Evolutionary conservation across 2,797 vertebrate genomes (phyloP), one percentile per base, ranked within the genome.

Genomic region (Lithobates sylvaticus): DNA sequence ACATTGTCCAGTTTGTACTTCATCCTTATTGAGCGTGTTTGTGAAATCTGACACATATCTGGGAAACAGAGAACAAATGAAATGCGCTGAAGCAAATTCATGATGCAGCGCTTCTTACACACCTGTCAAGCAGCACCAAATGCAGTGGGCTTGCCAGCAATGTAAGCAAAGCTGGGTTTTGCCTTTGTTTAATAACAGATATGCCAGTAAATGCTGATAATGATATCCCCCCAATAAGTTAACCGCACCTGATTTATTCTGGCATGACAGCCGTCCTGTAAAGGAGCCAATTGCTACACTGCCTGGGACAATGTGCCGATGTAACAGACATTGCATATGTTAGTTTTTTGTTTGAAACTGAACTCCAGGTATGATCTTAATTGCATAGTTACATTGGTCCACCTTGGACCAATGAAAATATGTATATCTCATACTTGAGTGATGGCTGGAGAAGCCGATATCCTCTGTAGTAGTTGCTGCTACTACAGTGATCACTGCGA

Each of bases 21-120:
- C 94, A 96, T 99, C n/a, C 96, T 92, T 89, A 99, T 94, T 0
- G 98, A 99, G 92, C 0, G 98, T 95, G 21, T 92, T 95, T 42
- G 96, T 97, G 78, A 99, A 99, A 93, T 99, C 98, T 0, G 97
- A 97, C 36, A 96, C 95, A 0, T 99, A 99, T 90, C 98, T 99
- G 86, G 8, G 78, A 83, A 76, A 84, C 61, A 39, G 78, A 71
- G 3, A 39, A 67, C 68, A 78, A 84, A 61, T 76, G 39, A 67
- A 1, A 2, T 16, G 65, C 23, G 79, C 1, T 85, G 74, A 72
- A 44, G 0, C 32, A 27, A 79, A 65, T 26, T 21, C 18, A 3
- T n/a, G 54, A 67, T 36, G 73, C 65, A 29, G 13, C 74, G 10
- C 47, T 42, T 32, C 34, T 69, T 61, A 58, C 76, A 84, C 85